Evolutionary conservation across 2,797 vertebrate genomes (phyloP), one percentile per base, ranked within the genome.

Genomic region (Propithecus deckenii): DNA sequence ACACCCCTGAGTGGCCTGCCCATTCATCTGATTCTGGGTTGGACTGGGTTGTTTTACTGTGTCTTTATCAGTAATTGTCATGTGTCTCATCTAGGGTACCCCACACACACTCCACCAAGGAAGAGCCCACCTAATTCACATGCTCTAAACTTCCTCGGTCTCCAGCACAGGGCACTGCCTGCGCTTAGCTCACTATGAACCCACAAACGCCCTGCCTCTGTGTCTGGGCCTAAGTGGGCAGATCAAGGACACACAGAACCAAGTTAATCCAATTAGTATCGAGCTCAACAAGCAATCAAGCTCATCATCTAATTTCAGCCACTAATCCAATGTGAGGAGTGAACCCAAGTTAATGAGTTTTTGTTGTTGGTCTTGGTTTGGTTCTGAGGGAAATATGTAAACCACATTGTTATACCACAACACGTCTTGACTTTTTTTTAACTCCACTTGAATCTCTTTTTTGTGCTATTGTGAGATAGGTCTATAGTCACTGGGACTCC

Each of bases 181-280:
- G 18, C 20, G 41, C 65, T 72, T 86, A n/a, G n/a, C 30, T 69
- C 72, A 55, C 23, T 22, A 7, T 32, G 67, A 76, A 69, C 11
- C 38, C 38, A 83, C 11, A 32, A 89, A 80, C 1, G 1, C 22
- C 41, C 1, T 12, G n/a, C 30, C 15, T 59, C 6, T n/a, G 23
- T 87, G 22, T 71, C 63, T 87, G 46, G 57, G 43, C 35, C n/a
- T 43, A 76, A 43, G 30, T 76, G n/a, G 59, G 38, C n/a, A 76
- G 81, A 85, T 74, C 80, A 95, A 67, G 71, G 69, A 65, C 57
- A 89, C 95, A 69, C 2, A 38, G 63, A 93, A 89, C 91, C 52
- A 35, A 86, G 32, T 25, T 65, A 90, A 75, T 96, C 91, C 67
- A 86, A 72, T 85, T 86, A 88, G 30, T 35, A 63, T 18, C 3